phyloP scores from a whole-genome alignment of 2,888 invertebrate species.

The Gnatocerus cornutus region DNA sequence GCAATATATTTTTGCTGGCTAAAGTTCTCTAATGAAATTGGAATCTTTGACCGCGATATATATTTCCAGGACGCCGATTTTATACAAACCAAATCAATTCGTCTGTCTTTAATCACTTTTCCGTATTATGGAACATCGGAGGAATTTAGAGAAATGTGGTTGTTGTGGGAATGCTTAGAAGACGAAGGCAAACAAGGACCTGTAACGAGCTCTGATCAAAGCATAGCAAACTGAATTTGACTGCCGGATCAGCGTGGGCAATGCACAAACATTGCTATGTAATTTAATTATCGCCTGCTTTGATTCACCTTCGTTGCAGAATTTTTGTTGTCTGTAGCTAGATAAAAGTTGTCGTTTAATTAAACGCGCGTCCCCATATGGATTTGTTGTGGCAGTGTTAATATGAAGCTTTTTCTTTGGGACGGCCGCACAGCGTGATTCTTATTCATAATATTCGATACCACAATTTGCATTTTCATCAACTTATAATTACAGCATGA shows the following conservation, averaged over 20 bases:
- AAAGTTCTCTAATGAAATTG: conserved; percentile 61
- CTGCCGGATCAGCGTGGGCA: conserved; percentile 62
- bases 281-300: conserved; percentile 64
- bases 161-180: conserved; percentile 48
- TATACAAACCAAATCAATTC: conserved; percentile 41
- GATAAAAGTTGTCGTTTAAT: conserved; percentile 1
- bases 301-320: conserved; percentile 54
- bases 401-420: background rate
- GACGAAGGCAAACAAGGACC: conserved; percentile 56
- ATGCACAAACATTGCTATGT: conserved; percentile 62
- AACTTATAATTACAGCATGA: conserved; percentile 20
- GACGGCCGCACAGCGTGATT: conserved; percentile 6
- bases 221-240: conserved; percentile 64
- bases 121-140: conserved; percentile 6
- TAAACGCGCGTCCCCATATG: background rate
- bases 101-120: conserved; percentile 35
- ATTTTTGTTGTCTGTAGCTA: background rate
- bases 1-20: conserved; percentile 60
- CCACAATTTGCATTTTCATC: conserved; percentile 33
- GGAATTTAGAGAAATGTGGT: conserved; percentile 26
- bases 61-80: conserved; percentile 25
- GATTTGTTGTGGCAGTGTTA: background rate
- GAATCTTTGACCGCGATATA: conserved; percentile 47
- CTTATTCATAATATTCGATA: conserved; percentile 24
- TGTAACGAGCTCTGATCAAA: conserved; percentile 65